Evolutionary conservation across 2,797 vertebrate species (phyloP), one percentile per base, ranked within the genome.

Genomic region (Agapornis canus): DNA sequence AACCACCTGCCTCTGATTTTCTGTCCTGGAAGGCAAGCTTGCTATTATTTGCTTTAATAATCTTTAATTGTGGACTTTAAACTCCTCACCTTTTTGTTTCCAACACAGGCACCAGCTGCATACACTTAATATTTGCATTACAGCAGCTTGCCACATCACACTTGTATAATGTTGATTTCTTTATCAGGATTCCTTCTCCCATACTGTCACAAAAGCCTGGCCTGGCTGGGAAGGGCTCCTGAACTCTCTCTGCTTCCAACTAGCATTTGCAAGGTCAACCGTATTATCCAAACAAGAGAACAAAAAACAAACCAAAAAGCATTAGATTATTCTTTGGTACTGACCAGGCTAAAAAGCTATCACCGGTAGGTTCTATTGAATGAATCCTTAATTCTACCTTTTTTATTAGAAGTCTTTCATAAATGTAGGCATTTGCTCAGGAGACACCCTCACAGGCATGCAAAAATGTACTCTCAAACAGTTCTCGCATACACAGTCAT

Each of bases 181-280:
- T 51, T 10, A 43, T 49, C 27, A 5, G 1, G 0, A n/a, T 21
- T 75, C 45, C 56, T 63, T 47, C 29, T 65, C 9, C 19, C 5
- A 13, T 39, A 6, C 11, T 1, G 1, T n/a, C 21, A 16, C 1
- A 1, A 60, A 64, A 60, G 21, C 40, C 39, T 43, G 35, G 23
- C 8, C 22, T 26, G 37, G 35, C 32, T 31, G 66, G 27, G 18
- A 65, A 48, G 21, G n/a, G n/a, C 5, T 59, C 49, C 68, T 64
- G 18, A 71, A 27, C 47, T 31, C 39, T 8, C 45, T 26, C 59
- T 7, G 15, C 48, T 61, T 64, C 40, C 40, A 65, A 7, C 3
- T 15, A 31, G 17, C 20, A 4, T 26, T n/a, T n/a, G 43, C 43
- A 40, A 73, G 18, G 42, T 49, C 57, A 83, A 47, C 16, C 4